Evolutionary conservation across 2,888 invertebrate species (phyloP), one percentile per base, ranked within the genome.

Genomic region (Dione vanillae): DNA sequence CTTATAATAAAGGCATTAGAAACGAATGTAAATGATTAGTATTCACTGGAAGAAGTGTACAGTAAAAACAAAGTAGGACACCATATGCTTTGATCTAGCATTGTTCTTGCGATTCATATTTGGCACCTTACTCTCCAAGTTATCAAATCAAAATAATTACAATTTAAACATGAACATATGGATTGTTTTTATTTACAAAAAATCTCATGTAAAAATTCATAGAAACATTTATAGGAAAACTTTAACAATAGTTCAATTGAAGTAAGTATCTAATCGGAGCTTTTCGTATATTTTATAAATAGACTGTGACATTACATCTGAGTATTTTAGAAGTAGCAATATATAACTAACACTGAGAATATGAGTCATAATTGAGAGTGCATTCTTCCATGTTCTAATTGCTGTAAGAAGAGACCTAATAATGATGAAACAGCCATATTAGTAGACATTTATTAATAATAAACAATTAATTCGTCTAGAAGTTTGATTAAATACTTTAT

Each of bases 1-100:
- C 56, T 58, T 47, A 58, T n/a, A 58, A 47, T 67, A 67, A 58
- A 58, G 19, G 20, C 47, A 47, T 67, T 47, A 67, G 37, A 67
- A 67, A 45, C 6, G 11, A 59, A 59, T 49, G 6, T 67, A 59
- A 59, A 49, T 10, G 10, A 16, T 43, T 56, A 11, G 19, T 40
- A 40, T 49, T 58, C 47, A 67, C 19, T 47, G 45, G 45, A 66
- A 66, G 19, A 45, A 35, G 45, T 10, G n/a, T 45, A 61, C 45
- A 35, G 10, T 59, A 45, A 2, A 45, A 61, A 59, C 27, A 27
- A 43, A 19, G 35, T 54, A 54, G 61, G 43, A 45, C n/a, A 45
- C 10, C 49, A 11, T 20, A 59, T 20, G 41, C 41, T 40, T 20
- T n/a, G 6, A 11, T 20, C 14, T 27, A 61, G 20, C 43, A 35